Conservation (phyloP, 2,888 invertebrate species). For the Polydesmus complanatus region DNA sequence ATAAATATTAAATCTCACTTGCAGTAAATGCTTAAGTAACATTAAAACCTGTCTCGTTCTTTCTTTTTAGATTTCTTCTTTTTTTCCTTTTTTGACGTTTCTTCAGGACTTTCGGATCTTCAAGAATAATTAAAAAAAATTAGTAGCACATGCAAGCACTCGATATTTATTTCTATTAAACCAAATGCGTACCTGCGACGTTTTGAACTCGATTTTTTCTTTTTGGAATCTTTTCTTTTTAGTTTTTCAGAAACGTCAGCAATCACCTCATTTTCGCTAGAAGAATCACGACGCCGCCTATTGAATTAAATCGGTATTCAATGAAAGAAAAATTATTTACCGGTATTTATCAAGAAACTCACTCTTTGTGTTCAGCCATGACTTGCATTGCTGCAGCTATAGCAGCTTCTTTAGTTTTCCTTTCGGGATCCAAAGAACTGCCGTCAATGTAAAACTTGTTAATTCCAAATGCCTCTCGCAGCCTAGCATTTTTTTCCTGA, state of each 20-base stretch:
- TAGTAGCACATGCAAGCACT: no score
- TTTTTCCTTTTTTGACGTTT: neutral
- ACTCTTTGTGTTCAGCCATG: conserved; percentile 3
- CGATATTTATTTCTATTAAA: no score
- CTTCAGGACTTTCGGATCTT: neutral
- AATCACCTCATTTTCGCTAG: neutral
- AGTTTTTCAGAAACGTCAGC: neutral
- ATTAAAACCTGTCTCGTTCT: neutral
- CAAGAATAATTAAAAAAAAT: neutral
- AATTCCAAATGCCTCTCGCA: conserved; percentile 89
- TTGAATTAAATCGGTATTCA: no score
- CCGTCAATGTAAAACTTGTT: conserved; percentile 88
- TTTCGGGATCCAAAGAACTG: conserved; percentile 73
- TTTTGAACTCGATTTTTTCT: neutral
- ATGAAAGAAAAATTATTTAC: no score
- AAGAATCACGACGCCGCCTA: neutral
- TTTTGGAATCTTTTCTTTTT: neutral
- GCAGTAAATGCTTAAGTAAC: neutral
- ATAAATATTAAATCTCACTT: neutral
- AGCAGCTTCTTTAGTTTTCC: conserved; percentile 39
- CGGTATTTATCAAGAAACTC: no score
- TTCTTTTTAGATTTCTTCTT: neutral
- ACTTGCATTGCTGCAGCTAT: conserved; percentile 9
- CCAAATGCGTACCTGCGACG: neutral
- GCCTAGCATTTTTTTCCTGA: conserved; percentile 81